Conservation (phyloP, 2,888 invertebrate species). For the Ganaspis brasiliensis region DNA sequence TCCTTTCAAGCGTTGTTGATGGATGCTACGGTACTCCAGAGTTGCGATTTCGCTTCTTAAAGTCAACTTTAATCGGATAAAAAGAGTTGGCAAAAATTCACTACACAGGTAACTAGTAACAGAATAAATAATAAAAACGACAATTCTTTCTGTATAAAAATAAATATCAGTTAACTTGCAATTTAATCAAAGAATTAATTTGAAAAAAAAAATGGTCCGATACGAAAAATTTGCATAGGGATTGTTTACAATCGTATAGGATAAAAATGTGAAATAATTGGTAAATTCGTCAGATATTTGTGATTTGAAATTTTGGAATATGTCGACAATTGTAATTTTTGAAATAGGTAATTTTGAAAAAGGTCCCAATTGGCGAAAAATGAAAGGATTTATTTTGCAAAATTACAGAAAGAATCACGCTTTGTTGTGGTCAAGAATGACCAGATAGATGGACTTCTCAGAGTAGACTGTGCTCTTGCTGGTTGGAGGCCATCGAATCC, state of each 20-base stretch:
- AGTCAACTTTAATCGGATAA: slow-evolving; percentile 26
- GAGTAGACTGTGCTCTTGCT: slow-evolving; percentile 28
- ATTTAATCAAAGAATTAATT: too few relatives aligned
- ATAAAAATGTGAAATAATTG: too few relatives aligned
- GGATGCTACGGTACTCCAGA: slow-evolving; percentile 36
- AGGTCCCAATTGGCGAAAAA: not conserved
- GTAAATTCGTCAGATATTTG: too few relatives aligned
- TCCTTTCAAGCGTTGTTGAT: slow-evolving; percentile 34
- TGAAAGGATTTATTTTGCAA: not conserved
- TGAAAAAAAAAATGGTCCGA: too few relatives aligned
- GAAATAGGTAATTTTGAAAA: not conserved
- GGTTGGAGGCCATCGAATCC: slow-evolving; percentile 24
- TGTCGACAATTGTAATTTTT: too few relatives aligned
- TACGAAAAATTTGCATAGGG: too few relatives aligned
- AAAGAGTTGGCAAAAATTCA: not conserved
- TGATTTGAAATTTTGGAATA: too few relatives aligned
- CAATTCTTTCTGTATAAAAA: too few relatives aligned
- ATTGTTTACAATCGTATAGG: too few relatives aligned
- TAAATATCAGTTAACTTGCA: too few relatives aligned
- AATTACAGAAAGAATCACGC: not conserved
- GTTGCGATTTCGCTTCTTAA: slow-evolving; percentile 6
- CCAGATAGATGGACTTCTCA: slow-evolving; percentile 21
- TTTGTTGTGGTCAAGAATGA: slow-evolving; percentile 5
- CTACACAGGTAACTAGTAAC: not conserved
- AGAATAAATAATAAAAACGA: not conserved